phyloP scores from a whole-genome alignment of 2,797 vertebrate genomes.

The Pipistrellus kuhlii region DNA sequence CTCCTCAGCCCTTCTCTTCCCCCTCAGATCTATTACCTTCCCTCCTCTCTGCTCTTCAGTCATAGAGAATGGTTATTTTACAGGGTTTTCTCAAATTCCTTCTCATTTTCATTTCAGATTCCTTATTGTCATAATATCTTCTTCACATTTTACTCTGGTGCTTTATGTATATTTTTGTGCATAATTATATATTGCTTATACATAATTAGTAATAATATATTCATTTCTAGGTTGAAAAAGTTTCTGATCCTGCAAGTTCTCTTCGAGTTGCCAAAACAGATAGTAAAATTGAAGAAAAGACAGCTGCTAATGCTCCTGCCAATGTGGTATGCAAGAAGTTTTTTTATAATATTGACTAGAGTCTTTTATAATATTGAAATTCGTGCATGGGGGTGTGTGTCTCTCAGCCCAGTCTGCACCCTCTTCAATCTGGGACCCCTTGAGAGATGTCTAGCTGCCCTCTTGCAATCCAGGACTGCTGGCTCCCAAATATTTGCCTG shows the following conservation, averaged over 20 bases:
- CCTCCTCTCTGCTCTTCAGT: neutral
- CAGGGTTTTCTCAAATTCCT: neutral
- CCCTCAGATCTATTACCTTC: neutral
- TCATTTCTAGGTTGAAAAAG: conserved; percentile 91
- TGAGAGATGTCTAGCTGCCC: no score
- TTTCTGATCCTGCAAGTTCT: conserved; percentile 91
- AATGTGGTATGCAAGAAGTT: conserved; percentile 90
- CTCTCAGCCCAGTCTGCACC: no score
- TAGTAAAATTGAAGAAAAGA: conserved; percentile 93
- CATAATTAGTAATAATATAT: conserved; percentile 39
- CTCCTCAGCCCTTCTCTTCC: fast-evolving
- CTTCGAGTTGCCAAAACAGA: conserved; percentile 95
- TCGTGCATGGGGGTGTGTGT: no score
- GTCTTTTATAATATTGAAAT: neutral
- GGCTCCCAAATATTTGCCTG: no score
- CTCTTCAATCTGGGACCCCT: no score
- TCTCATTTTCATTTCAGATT: neutral
- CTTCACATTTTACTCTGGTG: neutral
- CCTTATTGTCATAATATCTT: conserved; percentile 9
- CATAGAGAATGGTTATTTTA: neutral
- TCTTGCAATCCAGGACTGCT: no score
- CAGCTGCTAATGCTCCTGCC: conserved; percentile 87
- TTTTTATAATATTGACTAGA: neutral
- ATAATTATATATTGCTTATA: neutral
- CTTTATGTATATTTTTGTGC: conserved; percentile 19